Conservation (phyloP, 2,888 invertebrate species). For the Electrophaes corylata region DNA sequence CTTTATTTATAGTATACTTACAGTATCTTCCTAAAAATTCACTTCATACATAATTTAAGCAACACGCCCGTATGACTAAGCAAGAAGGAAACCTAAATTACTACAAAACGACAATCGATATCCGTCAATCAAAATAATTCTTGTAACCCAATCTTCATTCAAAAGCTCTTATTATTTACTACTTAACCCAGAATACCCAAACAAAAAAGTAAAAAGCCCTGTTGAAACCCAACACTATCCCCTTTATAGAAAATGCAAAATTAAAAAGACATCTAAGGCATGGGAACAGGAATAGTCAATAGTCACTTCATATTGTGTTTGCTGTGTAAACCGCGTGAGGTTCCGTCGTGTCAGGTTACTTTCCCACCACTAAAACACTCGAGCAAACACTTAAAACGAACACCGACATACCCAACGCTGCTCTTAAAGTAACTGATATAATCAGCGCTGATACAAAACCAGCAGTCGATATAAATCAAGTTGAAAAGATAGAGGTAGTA, state of each 20-base stretch:
- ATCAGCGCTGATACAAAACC: conserved; percentile 14
- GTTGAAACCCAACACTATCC: conserved; percentile 73
- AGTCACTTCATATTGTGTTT: conserved; percentile 83
- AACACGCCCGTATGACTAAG: conserved; percentile 34
- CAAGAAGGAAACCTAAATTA: conserved; percentile 46
- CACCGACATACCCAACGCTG: conserved; percentile 44
- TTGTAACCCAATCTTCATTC: conserved; percentile 57
- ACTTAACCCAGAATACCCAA: conserved; percentile 59
- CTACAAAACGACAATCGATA: conserved; percentile 53
- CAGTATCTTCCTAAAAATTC: neutral
- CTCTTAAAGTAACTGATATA: neutral
- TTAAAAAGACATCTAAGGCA: conserved; percentile 67
- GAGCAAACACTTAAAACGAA: conserved; percentile 26
- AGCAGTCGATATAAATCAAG: conserved; percentile 48
- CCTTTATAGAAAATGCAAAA: conserved; percentile 74
- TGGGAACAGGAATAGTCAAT: conserved; percentile 82
- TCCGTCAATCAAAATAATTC: conserved; percentile 64
- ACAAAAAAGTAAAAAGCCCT: conserved; percentile 59
- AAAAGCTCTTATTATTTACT: conserved; percentile 65
- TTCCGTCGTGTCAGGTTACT: conserved; percentile 75
- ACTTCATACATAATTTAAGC: neutral
- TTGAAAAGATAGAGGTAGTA: conserved; percentile 20
- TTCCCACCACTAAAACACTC: conserved; percentile 43
- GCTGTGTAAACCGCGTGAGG: conserved; percentile 76
- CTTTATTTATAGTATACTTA: neutral